Evolutionary conservation across 2,797 vertebrate genomes (phyloP).

Genomic region (Enoplosus armatus): DNA sequence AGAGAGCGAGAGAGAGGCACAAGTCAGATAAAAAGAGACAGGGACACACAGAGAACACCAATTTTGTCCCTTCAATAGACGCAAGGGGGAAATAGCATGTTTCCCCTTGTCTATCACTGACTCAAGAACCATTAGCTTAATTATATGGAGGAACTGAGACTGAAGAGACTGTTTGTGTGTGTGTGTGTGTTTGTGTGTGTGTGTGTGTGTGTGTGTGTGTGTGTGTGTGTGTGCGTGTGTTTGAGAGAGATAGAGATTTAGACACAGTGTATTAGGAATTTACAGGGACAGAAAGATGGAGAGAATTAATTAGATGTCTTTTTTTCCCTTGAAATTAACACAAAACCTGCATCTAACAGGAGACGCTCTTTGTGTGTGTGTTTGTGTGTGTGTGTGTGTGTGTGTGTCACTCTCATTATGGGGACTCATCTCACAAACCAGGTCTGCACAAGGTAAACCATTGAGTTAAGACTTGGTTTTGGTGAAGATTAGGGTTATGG

Average conservation of each 20-base stretch:
- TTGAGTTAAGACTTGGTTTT: background rate
- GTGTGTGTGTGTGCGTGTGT: constrained; percentile 20
- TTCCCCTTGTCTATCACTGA: constrained; percentile 76
- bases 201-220: constrained; percentile 2
- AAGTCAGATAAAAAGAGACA: constrained; percentile 52
- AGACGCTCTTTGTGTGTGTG: background rate
- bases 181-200: constrained; percentile 22
- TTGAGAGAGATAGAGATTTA: constrained; percentile 4
- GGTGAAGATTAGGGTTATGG: no score
- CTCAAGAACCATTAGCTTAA: constrained; percentile 81
- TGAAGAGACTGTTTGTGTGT: constrained; percentile 32
- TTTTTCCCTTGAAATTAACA: constrained; percentile 3
- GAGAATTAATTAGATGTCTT: constrained; percentile 44
- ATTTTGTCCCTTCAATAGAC: constrained; percentile 67
- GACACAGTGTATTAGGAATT: constrained; percentile 39
- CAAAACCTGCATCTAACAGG: constrained; percentile 11
- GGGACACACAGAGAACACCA: constrained; percentile 56
- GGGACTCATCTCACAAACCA: background rate
- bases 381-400: background rate
- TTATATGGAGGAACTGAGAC: constrained; percentile 73
- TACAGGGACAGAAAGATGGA: constrained; percentile 41
- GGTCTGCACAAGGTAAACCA: background rate
- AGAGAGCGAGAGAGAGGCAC: constrained; percentile 9
- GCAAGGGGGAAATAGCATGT: constrained; percentile 77
- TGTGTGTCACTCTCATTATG: background rate